phyloP scores from a whole-genome alignment of 1,140 invertebrate species.

The Meloidogyne exigua region DNA sequence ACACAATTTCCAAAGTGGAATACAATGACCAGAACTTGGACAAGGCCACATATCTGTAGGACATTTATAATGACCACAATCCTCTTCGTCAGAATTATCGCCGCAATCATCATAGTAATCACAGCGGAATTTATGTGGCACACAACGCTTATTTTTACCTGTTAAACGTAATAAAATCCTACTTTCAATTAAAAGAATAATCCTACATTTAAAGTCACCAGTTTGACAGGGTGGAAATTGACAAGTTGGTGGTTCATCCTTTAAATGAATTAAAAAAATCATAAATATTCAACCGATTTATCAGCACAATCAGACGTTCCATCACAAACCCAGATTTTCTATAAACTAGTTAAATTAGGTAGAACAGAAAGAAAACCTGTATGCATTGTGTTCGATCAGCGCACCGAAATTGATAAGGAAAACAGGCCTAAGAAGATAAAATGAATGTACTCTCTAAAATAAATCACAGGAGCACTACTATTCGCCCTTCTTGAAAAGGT shows the following conservation, averaged over 20 bases:
- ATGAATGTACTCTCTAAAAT: not conserved
- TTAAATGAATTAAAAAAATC: slow-evolving; percentile 61
- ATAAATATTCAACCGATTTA: not conserved
- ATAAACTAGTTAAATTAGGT: not conserved
- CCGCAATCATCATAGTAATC: slow-evolving; percentile 65
- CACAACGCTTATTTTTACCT: slow-evolving; percentile 84
- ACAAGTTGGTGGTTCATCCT: slow-evolving; percentile 80
- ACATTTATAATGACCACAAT: slow-evolving; percentile 81
- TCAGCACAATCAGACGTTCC: slow-evolving; percentile 59
- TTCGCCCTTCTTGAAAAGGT: no score
- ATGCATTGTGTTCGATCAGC: slow-evolving; percentile 79
- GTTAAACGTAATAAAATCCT: not conserved
- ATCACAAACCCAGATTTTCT: slow-evolving; percentile 74
- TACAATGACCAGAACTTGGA: slow-evolving; percentile 78
- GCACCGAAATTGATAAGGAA: slow-evolving; percentile 84
- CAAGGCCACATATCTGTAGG: slow-evolving; percentile 87
- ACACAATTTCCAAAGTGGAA: slow-evolving; percentile 81
- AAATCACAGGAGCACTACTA: no score
- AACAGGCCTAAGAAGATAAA: slow-evolving; percentile 68
- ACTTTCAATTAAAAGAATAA: not conserved
- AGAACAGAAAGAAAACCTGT: slow-evolving; percentile 66
- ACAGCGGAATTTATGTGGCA: slow-evolving; percentile 72
- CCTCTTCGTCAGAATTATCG: slow-evolving; percentile 76
- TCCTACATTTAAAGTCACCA: slow-evolving; percentile 78
- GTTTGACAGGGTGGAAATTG: slow-evolving; percentile 83